Conservation (phyloP, 2,797 vertebrate species). For the Poecile montanus region DNA sequence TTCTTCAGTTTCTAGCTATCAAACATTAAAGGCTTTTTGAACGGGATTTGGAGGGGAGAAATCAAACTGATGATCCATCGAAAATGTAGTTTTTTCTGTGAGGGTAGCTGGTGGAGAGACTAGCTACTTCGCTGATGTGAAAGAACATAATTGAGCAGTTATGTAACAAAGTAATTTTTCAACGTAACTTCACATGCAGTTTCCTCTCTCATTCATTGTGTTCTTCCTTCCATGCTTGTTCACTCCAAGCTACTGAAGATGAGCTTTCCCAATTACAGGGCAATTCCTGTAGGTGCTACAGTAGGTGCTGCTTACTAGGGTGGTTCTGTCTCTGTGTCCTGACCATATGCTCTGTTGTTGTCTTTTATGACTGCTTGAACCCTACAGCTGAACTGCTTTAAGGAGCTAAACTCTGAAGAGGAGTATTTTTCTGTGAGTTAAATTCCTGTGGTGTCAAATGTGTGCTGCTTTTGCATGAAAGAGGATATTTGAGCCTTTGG, state of each 20-base stretch:
- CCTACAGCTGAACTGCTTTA: background rate
- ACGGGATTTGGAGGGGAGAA: background rate
- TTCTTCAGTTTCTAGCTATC: background rate
- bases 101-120: background rate
- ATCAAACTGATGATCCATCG: background rate
- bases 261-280: background rate
- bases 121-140: background rate
- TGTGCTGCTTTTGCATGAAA: background rate
- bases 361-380: background rate
- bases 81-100: background rate
- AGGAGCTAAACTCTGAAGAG: background rate
- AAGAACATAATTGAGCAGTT: background rate
- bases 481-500: background rate
- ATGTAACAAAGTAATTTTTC: background rate
- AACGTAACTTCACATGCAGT: rapidly evolving
- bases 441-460: background rate
- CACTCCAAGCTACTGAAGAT: background rate
- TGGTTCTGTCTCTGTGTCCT: too few relatives aligned
- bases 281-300: background rate
- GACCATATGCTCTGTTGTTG: rapidly evolving
- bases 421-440: background rate
- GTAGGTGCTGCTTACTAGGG: rapidly evolving
- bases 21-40: background rate
- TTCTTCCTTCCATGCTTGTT: background rate
- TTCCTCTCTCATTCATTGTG: background rate